A percentile compares a stretch with the other conserved stretches of the same genome.
These are phyloP conservation scores for Esox niger DNA, from an alignment of 2,113 vertebrate species.

Conservation along the genomic window DNA sequence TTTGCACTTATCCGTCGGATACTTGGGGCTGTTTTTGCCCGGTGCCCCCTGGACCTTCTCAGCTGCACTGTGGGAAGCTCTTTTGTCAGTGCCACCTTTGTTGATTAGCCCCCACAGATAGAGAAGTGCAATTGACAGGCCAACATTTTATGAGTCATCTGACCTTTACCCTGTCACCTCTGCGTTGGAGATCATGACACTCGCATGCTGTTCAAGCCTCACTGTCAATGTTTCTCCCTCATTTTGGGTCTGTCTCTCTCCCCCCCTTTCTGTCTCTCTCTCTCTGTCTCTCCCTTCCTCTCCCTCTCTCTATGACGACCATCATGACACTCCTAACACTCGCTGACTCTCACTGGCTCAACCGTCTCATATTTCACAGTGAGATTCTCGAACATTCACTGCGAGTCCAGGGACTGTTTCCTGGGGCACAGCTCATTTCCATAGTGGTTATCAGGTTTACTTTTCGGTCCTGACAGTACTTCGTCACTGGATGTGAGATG, in stretches of 20 bases:
- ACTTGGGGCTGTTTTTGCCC: slow-evolving; percentile 71
- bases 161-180: slow-evolving; percentile 9
- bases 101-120: slow-evolving; percentile 72
- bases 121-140: slow-evolving; percentile 66
- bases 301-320: background rate
- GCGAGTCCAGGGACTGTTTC: background rate
- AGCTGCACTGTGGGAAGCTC: slow-evolving; percentile 77
- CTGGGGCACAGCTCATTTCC: background rate
- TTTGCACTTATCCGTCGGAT: slow-evolving; percentile 80
- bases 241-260: no score
- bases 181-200: slow-evolving; percentile 6
- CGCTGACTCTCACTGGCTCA: background rate
- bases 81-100: slow-evolving; percentile 83
- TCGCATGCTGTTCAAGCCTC: background rate
- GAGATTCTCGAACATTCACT: no score
- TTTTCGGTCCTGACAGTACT: background rate
- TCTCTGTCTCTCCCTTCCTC: background rate
- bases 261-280: background rate
- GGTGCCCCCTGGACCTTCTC: slow-evolving; percentile 48
- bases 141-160: slow-evolving; percentile 68
- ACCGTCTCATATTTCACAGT: no score
- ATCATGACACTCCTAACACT: background rate
- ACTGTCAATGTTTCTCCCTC: background rate
- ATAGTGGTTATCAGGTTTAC: no score
- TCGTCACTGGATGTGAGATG: background rate